Evolutionary conservation across 2,888 invertebrate genomes (phyloP), one percentile per base, ranked within the genome.

Genomic region (Yponomeuta malinellus): DNA sequence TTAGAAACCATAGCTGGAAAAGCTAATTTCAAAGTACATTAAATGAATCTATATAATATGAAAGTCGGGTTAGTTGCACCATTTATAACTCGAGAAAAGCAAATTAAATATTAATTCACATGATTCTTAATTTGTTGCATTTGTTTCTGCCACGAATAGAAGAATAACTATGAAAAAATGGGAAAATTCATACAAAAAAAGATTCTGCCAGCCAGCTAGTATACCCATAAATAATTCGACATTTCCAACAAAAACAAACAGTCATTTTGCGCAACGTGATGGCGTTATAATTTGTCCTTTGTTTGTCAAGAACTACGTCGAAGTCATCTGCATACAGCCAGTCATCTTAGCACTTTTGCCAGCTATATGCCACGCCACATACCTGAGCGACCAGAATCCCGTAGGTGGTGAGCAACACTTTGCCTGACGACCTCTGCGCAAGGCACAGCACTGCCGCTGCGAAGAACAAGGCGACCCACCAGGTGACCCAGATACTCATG

Each of bases 401-500:
- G 6, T 12, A 12, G 48, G 31, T 68, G 10, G 10, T 52, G 12
- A 68, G 78, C 74, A 6, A 10, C 71, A 73, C 69, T 70, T 68
- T 43, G 70, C 70, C 31, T 12, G 68, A 23, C 5, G 71, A 71
- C 4, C 82, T 81, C 33, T 84, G 81, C 5, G 89, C 89, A 23
- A 88, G 73, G 5, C 77, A 76, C 23, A 92, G 78, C 29, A 88
- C 87, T 0, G 90, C 73, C 0, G 92, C 74, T 0, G 89, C 86
- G 72, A 92, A 86, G 2, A 93, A 63, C 73, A 93, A 87, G 0
- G 94, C 87, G n/a, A 92, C 78, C 0, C 90, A 74, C 0, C 94
- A 88, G 5, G 93, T 93, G 8, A 90, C 76, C 95, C 95, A 95
- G 79, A 95, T 90, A 5, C 82, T 77, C 68, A 78, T 75, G 71